These are phyloP conservation scores for Volucella inflata DNA, from an alignment of 2,888 invertebrate species.

Conservation along the genomic window DNA sequence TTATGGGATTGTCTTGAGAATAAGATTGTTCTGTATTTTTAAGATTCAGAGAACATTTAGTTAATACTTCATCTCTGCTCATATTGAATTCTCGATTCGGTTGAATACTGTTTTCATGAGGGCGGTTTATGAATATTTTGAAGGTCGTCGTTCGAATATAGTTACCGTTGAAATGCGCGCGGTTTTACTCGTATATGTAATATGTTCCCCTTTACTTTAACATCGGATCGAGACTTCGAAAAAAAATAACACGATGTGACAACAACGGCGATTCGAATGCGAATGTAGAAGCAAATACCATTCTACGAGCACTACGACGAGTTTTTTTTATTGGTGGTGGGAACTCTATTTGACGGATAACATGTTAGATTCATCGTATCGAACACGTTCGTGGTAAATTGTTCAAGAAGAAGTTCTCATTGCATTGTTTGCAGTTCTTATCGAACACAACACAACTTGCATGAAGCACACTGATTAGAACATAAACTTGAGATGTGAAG, in stretches of 20 bases:
- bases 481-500: neutral
- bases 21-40: conserved; percentile 36
- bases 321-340: conserved; percentile 27
- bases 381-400: conserved; percentile 11
- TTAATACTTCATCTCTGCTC: conserved; percentile 32
- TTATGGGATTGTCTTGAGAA: conserved; percentile 49
- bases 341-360: conserved; percentile 50
- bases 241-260: conserved; percentile 18
- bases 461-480: neutral
- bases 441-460: conserved; percentile 72
- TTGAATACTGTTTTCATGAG: conserved; percentile 32
- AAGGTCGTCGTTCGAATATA: conserved; percentile 60
- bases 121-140: conserved; percentile 42
- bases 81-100: conserved; percentile 4
- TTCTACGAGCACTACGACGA: neutral
- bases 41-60: conserved; percentile 12
- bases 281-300: conserved; percentile 35
- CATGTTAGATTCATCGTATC: conserved; percentile 39
- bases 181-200: conserved; percentile 14
- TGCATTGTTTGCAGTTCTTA: conserved; percentile 22
- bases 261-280: conserved; percentile 62
- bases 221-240: conserved; percentile 34
- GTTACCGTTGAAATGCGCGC: conserved; percentile 33
- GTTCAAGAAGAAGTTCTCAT: neutral
- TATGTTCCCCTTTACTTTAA: conserved; percentile 22